Conservation (phyloP, 1,140 invertebrate species). For the Ericerus pela region DNA sequence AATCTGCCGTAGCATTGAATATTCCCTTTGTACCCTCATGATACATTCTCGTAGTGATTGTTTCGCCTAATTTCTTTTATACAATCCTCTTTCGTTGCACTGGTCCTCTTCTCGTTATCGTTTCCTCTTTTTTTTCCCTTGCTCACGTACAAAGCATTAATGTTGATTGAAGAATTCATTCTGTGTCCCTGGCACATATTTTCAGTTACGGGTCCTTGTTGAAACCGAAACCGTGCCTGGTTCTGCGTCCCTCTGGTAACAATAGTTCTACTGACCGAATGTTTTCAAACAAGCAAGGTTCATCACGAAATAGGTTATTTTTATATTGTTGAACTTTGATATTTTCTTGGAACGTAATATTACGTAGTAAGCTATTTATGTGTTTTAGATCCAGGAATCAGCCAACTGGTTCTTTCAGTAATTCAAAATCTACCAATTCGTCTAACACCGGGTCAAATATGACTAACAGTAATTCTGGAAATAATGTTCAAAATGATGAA, state of each 20-base stretch:
- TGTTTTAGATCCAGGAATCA: slow-evolving; percentile 3
- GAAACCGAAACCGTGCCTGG: slow-evolving; percentile 61
- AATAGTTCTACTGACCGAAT: slow-evolving; percentile 25
- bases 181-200: slow-evolving; percentile 13
- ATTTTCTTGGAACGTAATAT: slow-evolving; percentile 14
- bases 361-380: slow-evolving; percentile 23
- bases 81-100: too few species aligned
- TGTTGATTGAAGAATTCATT: background rate
- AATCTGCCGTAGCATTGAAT: background rate
- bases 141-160: background rate
- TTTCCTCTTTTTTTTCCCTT: slow-evolving; percentile 36
- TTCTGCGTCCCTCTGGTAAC: slow-evolving; percentile 41
- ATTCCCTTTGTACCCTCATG: slow-evolving; percentile 13
- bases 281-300: slow-evolving; percentile 14
- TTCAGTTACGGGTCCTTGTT: slow-evolving; percentile 45
- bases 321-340: background rate
- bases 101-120: too few species aligned
- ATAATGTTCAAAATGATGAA: slow-evolving; percentile 38
- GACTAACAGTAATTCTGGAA: slow-evolving; percentile 9
- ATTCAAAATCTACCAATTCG: slow-evolving; percentile 20
- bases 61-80: slow-evolving; percentile 18
- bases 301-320: slow-evolving; percentile 14
- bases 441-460: slow-evolving; percentile 6
- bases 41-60: background rate
- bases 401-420: background rate